These are phyloP conservation scores for Periophthalmus magnuspinnatus DNA, from an alignment of 2,797 vertebrate genomes.

Conservation along the genomic window DNA sequence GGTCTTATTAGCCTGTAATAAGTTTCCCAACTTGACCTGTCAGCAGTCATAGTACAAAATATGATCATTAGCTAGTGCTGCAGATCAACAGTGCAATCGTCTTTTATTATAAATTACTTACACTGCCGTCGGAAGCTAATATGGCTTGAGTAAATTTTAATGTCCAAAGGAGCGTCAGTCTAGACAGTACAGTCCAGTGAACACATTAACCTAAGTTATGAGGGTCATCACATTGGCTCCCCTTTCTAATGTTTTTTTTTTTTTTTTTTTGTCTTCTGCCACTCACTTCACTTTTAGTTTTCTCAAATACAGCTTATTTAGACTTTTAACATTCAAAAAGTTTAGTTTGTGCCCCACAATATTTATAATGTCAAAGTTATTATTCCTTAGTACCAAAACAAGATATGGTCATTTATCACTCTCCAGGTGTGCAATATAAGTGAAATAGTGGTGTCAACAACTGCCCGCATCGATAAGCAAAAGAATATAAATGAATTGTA, in stretches of 20 bases:
- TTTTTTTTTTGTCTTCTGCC: constrained; percentile 39
- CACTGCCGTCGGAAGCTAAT: constrained; percentile 52
- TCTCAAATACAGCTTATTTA: neutral
- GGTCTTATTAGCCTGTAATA: constrained; percentile 25
- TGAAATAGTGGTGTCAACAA: neutral
- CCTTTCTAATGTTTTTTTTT: constrained; percentile 34
- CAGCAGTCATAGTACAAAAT: constrained; percentile 14
- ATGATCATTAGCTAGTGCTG: constrained; percentile 51
- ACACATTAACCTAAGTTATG: constrained; percentile 61
- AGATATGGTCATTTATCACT: neutral
- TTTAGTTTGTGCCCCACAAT: constrained; percentile 1
- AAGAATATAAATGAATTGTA: neutral
- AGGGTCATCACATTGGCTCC: constrained; percentile 57
- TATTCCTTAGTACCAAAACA: neutral
- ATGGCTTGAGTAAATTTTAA: constrained; percentile 55
- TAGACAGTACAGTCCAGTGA: constrained; percentile 57
- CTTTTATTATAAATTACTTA: constrained; percentile 50
- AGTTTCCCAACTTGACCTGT: constrained; percentile 31
- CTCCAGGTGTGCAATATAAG: neutral
- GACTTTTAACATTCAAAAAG: neutral
- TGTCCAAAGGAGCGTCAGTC: constrained; percentile 48
- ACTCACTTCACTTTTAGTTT: neutral
- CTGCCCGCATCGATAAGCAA: neutral
- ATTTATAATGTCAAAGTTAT: neutral
- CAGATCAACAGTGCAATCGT: constrained; percentile 31